A percentile compares a stretch with the other conserved stretches of the same genome.
Conservation (phyloP, 2,113 vertebrate genomes). For the Chloroceryle aenea region DNA sequence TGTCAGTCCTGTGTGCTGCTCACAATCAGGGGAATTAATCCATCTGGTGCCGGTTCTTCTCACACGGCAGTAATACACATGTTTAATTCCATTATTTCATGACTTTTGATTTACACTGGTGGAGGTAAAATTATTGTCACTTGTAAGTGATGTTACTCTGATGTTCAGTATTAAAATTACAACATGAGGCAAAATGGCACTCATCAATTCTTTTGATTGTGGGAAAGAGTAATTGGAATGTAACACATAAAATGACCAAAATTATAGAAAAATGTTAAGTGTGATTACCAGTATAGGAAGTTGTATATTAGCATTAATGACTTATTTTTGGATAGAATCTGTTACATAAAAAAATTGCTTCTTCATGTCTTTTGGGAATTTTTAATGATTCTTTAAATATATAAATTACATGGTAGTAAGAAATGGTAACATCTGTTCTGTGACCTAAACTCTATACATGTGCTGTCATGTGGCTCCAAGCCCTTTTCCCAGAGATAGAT, state of each 20-base stretch:
- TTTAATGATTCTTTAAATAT: not conserved
- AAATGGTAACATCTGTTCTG: constrained; percentile 9
- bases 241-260: not conserved
- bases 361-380: not conserved
- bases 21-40: not conserved
- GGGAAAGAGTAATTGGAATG: not conserved
- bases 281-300: not conserved
- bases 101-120: not conserved
- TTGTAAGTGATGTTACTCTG: not conserved
- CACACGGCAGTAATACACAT: not conserved
- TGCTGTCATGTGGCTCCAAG: constrained; percentile 30
- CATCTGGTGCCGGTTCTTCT: not conserved
- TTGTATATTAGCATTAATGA: not conserved
- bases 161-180: not conserved
- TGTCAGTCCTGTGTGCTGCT: not conserved
- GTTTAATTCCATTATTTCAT: not conserved
- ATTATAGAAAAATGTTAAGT: not conserved
- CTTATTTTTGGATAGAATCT: not conserved
- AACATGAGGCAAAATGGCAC: not conserved
- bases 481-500: constrained; percentile 20
- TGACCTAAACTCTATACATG: not conserved
- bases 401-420: not conserved
- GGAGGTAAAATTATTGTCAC: not conserved
- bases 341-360: not conserved
- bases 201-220: not conserved